Conservation (phyloP, 2,113 vertebrate genomes). For the Myrmecophaga tridactyla region DNA sequence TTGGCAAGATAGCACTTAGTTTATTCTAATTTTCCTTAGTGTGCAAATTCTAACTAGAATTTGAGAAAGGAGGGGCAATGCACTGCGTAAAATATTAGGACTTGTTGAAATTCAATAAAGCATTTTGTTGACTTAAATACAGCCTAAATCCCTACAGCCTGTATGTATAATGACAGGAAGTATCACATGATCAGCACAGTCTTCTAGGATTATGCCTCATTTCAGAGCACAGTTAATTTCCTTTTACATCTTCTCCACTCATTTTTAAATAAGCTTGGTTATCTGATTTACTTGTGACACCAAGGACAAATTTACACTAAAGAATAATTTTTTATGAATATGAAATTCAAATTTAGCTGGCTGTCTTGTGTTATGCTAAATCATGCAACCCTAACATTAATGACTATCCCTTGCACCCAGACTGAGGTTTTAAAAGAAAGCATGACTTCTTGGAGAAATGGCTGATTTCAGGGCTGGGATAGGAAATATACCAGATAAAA, state of each 20-base stretch:
- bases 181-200: neutral
- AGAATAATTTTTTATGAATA: neutral
- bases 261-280: constrained; percentile 4
- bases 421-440: neutral
- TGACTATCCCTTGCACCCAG: neutral
- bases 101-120: neutral
- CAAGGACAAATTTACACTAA: neutral
- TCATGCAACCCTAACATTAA: neutral
- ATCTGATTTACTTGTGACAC: neutral
- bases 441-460: neutral
- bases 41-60: neutral
- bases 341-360: neutral
- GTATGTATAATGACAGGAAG: neutral
- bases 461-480: neutral
- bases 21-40: neutral
- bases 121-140: neutral
- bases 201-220: neutral
- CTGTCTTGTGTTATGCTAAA: neutral
- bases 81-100: neutral
- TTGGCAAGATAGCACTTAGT: neutral
- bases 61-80: neutral
- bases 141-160: neutral
- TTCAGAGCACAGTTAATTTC: neutral
- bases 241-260: neutral
- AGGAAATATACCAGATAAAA: neutral